Evolutionary conservation across 2,113 vertebrate species (phyloP).

Genomic region (Tapirus terrestris): DNA sequence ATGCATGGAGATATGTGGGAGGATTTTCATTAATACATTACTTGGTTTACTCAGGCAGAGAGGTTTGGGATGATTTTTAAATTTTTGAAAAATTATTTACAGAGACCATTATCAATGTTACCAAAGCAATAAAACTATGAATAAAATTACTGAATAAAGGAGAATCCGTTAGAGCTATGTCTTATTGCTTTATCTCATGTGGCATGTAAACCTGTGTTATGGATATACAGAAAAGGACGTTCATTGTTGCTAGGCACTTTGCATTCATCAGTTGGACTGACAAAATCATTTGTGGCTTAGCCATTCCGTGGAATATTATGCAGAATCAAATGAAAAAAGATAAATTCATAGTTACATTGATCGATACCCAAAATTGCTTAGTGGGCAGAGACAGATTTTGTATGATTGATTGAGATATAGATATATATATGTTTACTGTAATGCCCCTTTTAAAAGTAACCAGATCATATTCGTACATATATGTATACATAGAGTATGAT

Average conservation of each 20-base stretch:
- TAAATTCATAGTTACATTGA: neutral
- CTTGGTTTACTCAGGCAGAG: neutral
- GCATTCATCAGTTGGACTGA: neutral
- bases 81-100: neutral
- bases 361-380: neutral
- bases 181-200: neutral
- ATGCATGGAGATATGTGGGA: neutral
- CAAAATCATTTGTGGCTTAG: neutral
- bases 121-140: neutral
- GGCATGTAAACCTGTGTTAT: neutral
- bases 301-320: neutral
- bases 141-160: neutral
- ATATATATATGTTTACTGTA: no score
- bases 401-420: no score
- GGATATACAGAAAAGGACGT: accelerated
- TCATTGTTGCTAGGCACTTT: neutral
- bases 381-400: neutral
- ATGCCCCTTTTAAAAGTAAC: no score
- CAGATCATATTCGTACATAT: no score
- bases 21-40: no score
- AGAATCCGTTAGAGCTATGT: neutral
- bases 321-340: neutral
- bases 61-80: neutral
- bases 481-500: no score
- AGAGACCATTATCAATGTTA: neutral